Evolutionary conservation across 2,797 vertebrate genomes (phyloP).

Genomic region (Poecilia velifera): DNA sequence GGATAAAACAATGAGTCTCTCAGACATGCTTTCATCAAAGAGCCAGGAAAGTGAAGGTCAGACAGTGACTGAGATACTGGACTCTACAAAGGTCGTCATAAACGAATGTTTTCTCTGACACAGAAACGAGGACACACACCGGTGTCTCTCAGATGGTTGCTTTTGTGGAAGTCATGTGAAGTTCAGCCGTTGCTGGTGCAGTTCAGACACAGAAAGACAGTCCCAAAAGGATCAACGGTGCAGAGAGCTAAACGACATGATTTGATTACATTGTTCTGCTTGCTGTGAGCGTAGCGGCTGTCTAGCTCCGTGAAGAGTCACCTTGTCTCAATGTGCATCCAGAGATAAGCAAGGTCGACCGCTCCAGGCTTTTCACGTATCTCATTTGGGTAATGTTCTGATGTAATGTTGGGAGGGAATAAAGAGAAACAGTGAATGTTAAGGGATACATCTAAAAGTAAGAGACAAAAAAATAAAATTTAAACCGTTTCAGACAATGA

Average conservation of each 20-base stretch:
- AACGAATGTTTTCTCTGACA: not conserved
- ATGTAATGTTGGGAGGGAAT: conserved; percentile 1
- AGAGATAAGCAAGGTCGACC: conserved; percentile 25
- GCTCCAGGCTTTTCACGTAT: conserved; percentile 29
- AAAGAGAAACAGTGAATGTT: not conserved
- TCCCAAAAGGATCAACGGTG: not conserved
- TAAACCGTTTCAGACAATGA: not conserved
- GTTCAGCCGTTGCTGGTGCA: not conserved
- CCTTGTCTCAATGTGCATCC: conserved; percentile 47
- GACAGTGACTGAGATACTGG: not conserved
- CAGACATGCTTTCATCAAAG: not conserved
- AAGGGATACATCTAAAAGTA: not conserved
- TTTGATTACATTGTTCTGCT: conserved; percentile 64
- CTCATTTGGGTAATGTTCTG: conserved; percentile 34
- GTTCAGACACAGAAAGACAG: not conserved
- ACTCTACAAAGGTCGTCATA: not conserved
- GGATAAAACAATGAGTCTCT: not conserved
- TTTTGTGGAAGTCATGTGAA: not conserved
- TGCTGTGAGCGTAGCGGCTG: conserved; percentile 32
- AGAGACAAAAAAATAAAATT: not conserved
- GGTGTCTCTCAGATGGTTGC: not conserved
- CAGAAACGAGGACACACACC: not conserved
- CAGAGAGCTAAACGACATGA: conserved; percentile 49
- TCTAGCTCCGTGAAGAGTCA: conserved; percentile 64
- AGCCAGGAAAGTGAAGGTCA: not conserved